These are phyloP conservation scores for Drosophila nr. medialis DNA, from an alignment of 2,888 invertebrate genomes.

Conservation along the genomic window DNA sequence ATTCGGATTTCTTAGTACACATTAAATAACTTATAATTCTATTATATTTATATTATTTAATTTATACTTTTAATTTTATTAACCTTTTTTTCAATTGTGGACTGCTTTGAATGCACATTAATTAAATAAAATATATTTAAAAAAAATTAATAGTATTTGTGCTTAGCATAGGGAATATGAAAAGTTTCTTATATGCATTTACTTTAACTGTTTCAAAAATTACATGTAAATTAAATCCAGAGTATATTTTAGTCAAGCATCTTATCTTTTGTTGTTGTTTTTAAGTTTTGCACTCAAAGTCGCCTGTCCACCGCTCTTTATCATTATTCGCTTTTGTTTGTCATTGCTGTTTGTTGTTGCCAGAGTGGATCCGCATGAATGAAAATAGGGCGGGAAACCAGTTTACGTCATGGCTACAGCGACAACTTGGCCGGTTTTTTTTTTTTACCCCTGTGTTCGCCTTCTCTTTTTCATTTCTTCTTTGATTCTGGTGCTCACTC, in stretches of 20 bases:
- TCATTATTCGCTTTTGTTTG: constrained; percentile 61
- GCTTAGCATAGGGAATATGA: neutral
- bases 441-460: constrained; percentile 4
- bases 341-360: constrained; percentile 23
- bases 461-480: constrained; percentile 5
- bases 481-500: constrained; percentile 49
- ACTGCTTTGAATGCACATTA: too few relatives aligned
- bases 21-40: neutral
- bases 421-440: constrained; percentile 52
- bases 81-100: neutral
- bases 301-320: constrained; percentile 35
- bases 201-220: neutral
- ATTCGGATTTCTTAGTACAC: too few relatives aligned
- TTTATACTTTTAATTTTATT: neutral
- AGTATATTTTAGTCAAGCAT: constrained; percentile 2
- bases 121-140: too few relatives aligned
- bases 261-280: neutral
- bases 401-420: constrained; percentile 71
- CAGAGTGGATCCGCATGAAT: constrained; percentile 46
- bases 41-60: neutral
- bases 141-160: neutral
- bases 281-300: constrained; percentile 25
- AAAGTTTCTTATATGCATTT: neutral
- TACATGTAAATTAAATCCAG: neutral
- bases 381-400: constrained; percentile 61